Percentiles rank a stretch among this genome's conserved stretches.
Evolutionary conservation across 2,113 vertebrate genomes (phyloP).

Genomic region (Leptocoma aspasia): DNA sequence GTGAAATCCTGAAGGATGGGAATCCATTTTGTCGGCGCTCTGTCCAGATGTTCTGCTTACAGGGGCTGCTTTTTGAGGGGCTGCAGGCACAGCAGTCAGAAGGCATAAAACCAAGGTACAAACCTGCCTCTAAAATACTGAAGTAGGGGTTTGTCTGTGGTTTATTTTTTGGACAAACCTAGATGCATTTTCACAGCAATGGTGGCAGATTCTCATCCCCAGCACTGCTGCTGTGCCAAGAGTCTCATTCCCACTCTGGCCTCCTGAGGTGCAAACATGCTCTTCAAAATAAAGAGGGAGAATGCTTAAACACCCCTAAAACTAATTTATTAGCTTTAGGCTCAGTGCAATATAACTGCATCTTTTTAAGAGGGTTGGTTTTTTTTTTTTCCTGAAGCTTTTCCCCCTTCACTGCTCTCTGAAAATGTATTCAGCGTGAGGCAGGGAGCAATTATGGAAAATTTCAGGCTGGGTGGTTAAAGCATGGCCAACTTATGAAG

Average conservation of each 20-base stretch:
- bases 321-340: not conserved
- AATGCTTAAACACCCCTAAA: not conserved
- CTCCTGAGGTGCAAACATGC: not conserved
- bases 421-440: not conserved
- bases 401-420: not conserved
- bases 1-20: not conserved
- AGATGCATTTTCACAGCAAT: not conserved
- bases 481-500: not conserved
- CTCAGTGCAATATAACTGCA: not conserved
- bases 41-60: not conserved
- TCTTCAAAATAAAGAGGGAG: not conserved
- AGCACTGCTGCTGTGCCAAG: not conserved
- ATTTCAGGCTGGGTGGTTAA: slow-evolving; percentile 11
- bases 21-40: not conserved
- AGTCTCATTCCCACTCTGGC: not conserved
- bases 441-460: slow-evolving; percentile 33
- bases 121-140: not conserved
- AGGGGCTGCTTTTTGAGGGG: not conserved
- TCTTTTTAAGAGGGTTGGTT: not conserved
- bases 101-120: not conserved
- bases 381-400: not conserved
- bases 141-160: not conserved
- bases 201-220: not conserved
- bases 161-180: not conserved
- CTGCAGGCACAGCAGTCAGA: not conserved